These are phyloP conservation scores for Dromiciops gliroides DNA, from an alignment of 2,113 vertebrate species.

Conservation along the genomic window DNA sequence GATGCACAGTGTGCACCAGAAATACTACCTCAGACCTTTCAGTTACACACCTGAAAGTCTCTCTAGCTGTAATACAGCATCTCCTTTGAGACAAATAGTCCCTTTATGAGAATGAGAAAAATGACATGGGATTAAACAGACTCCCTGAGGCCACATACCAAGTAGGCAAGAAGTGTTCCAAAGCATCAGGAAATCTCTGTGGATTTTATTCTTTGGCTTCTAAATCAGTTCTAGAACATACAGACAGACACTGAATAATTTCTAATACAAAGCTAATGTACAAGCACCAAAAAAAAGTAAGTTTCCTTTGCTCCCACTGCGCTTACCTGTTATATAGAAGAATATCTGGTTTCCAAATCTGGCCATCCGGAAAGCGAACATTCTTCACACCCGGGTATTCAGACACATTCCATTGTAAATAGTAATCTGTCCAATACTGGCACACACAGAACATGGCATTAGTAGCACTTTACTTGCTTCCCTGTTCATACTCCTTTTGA, in stretches of 20 bases:
- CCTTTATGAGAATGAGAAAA: not conserved
- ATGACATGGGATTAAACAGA: not conserved
- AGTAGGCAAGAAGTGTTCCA: not conserved
- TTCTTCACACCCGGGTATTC: slow-evolving; percentile 92
- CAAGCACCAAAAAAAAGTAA: not conserved
- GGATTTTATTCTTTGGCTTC: not conserved
- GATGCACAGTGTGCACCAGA: not conserved
- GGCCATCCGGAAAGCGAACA: slow-evolving; percentile 91
- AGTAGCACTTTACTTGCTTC: slow-evolving; percentile 27
- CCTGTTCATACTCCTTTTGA: not conserved
- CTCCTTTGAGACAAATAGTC: not conserved
- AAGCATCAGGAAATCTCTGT: not conserved
- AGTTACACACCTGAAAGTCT: not conserved
- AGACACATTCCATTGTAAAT: slow-evolving; percentile 91
- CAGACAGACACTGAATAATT: not conserved
- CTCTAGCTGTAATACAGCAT: not conserved
- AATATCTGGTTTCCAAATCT: slow-evolving; percentile 98
- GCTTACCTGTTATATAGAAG: slow-evolving; percentile 98
- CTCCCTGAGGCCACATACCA: not conserved
- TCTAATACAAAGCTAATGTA: not conserved
- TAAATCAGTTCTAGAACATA: not conserved
- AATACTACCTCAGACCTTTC: not conserved
- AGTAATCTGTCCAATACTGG: slow-evolving; percentile 93
- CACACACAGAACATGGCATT: slow-evolving; percentile 64
- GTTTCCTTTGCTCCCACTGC: not conserved